Percentiles rank a stretch among this genome's conserved stretches.
Conservation (phyloP, 1,140 invertebrate species). For the Drosophila pseudoananassae region DNA sequence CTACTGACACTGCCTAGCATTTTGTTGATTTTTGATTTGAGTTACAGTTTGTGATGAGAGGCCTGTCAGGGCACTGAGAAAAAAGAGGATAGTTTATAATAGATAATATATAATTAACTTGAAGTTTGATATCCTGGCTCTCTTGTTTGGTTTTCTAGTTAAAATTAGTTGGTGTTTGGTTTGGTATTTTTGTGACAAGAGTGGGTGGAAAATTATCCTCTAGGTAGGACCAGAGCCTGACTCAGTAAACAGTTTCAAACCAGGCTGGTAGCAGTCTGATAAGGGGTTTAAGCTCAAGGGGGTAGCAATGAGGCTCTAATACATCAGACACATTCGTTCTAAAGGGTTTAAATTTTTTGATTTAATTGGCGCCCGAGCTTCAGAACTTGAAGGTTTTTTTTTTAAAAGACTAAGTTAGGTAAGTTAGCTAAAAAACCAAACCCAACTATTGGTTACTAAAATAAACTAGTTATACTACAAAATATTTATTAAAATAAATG, state of each 20-base stretch:
- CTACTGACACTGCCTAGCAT: slow-evolving; percentile 3
- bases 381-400: no score
- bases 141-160: slow-evolving; percentile 1
- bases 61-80: slow-evolving; percentile 3
- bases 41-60: slow-evolving; percentile 29
- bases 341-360: slow-evolving; percentile 1
- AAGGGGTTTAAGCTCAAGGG: slow-evolving; percentile 16
- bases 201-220: not conserved
- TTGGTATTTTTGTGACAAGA: not conserved
- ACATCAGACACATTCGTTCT: not conserved
- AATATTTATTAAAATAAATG: no score
- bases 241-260: slow-evolving; percentile 22
- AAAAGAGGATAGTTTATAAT: not conserved
- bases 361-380: no score
- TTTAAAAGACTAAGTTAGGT: no score
- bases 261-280: slow-evolving; percentile 27
- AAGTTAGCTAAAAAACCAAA: no score
- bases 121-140: no score
- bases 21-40: slow-evolving; percentile 65
- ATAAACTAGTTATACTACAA: no score
- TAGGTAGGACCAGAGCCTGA: slow-evolving; percentile 10
- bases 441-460: no score
- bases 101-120: not conserved
- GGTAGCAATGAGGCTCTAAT: no score
- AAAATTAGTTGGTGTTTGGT: slow-evolving; percentile 16